These are phyloP conservation scores for Cyprinodon tularosa DNA, from an alignment of 2,113 vertebrate species.

Conservation along the genomic window DNA sequence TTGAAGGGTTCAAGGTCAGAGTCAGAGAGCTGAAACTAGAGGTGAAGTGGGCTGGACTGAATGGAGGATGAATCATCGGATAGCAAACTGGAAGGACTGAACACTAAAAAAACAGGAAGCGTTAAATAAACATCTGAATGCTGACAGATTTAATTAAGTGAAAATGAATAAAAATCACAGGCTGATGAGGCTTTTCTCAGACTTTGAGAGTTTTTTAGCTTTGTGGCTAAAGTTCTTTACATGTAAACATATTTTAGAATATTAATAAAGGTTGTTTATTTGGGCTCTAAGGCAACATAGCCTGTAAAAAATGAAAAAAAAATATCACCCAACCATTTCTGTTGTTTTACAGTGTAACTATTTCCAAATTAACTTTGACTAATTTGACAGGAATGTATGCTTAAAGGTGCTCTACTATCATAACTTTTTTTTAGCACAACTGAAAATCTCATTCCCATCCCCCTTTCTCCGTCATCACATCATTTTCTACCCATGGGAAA, in stretches of 20 bases:
- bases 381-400: neutral
- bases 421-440: neutral
- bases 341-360: no score
- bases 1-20: neutral
- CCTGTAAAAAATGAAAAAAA: no score
- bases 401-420: no score
- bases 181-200: neutral
- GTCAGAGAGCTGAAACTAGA: neutral
- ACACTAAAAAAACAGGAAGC: no score
- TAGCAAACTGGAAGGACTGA: neutral
- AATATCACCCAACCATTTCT: no score
- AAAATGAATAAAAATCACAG: neutral
- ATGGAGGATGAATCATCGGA: neutral
- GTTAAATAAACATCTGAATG: neutral
- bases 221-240: no score
- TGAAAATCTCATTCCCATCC: neutral
- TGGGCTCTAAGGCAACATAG: no score
- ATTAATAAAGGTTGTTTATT: no score
- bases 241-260: no score
- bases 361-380: no score
- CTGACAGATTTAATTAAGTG: neutral
- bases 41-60: neutral
- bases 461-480: slow-evolving; percentile 49
- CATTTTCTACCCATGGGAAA: slow-evolving; percentile 45
- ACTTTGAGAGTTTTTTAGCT: neutral